These are phyloP conservation scores for Zygaena filipendulae DNA, from an alignment of 2,888 invertebrate genomes.

Conservation along the genomic window DNA sequence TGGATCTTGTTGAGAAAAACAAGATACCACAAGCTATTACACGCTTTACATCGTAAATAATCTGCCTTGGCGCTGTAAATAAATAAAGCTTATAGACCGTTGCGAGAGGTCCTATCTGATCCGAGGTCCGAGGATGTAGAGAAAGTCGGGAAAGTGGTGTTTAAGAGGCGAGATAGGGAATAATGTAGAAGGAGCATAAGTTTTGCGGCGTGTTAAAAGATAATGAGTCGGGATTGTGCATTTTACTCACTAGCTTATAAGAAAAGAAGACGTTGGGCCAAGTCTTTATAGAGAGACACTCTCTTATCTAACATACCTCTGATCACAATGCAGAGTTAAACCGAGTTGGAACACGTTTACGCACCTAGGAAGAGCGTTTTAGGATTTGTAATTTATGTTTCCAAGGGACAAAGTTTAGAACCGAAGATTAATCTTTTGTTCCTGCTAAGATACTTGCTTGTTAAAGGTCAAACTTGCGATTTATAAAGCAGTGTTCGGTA, in stretches of 20 bases:
- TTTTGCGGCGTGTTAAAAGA: conserved; percentile 57
- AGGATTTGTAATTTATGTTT: conserved; percentile 48
- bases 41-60: conserved; percentile 60
- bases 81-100: conserved; percentile 55
- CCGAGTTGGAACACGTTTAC: conserved; percentile 39
- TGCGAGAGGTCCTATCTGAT: conserved; percentile 53
- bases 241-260: conserved; percentile 26
- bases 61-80: conserved; percentile 55
- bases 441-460: conserved; percentile 33
- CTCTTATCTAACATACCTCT: conserved; percentile 40
- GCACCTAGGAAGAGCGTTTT: conserved; percentile 40
- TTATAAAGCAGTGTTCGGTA: too few species aligned
- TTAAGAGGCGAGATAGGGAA: conserved; percentile 53
- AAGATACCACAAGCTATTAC: conserved; percentile 55
- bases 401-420: conserved; percentile 37
- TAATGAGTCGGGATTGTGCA: conserved; percentile 52
- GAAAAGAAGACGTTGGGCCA: conserved; percentile 47
- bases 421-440: conserved; percentile 47
- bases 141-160: conserved; percentile 50
- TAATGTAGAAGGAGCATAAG: conserved; percentile 49
- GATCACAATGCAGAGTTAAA: conserved; percentile 28
- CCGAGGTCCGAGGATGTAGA: conserved; percentile 39
- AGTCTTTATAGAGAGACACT: conserved; percentile 41
- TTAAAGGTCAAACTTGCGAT: conserved; percentile 35
- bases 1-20: conserved; percentile 42